Conservation (phyloP, 64 coral and sea anemone species). For the Montipora capricornis region DNA sequence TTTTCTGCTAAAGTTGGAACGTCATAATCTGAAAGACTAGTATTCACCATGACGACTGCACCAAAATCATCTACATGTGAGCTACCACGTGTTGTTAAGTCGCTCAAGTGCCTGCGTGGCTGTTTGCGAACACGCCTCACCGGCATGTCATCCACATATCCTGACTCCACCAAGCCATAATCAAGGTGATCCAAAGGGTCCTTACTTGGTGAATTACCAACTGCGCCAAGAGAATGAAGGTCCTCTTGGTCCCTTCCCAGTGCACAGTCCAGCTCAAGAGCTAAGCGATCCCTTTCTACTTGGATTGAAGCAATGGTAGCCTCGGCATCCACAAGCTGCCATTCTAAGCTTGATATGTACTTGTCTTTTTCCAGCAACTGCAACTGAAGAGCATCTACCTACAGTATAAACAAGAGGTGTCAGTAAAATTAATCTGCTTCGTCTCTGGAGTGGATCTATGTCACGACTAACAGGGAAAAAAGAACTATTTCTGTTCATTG, state of each 20-base stretch:
- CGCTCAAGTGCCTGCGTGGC: conserved; percentile 89
- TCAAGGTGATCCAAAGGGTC: conserved; percentile 63
- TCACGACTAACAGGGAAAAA: no score
- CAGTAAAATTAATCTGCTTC: background rate
- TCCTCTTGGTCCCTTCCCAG: conserved; percentile 75
- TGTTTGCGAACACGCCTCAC: conserved; percentile 73
- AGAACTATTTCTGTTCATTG: no score
- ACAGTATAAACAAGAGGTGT: background rate
- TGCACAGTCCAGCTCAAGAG: conserved; percentile 86
- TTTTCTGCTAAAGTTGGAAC: conserved; percentile 80
- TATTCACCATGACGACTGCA: conserved; percentile 43
- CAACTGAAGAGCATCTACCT: conserved; percentile 85
- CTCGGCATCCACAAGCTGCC: conserved; percentile 93
- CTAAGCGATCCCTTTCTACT: conserved; percentile 85
- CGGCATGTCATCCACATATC: conserved; percentile 59
- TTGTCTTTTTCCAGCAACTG: conserved; percentile 92
- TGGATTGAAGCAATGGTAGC: conserved; percentile 91
- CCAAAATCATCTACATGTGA: conserved; percentile 78
- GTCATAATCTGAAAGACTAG: conserved; percentile 58
- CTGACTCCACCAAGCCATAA: conserved; percentile 68
- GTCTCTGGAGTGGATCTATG: no score
- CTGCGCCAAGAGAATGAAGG: conserved; percentile 45
- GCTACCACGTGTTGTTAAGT: conserved; percentile 74
- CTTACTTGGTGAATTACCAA: conserved; percentile 26
- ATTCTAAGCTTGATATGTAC: conserved; percentile 91